These are phyloP conservation scores for Ochotona princeps DNA, from an alignment of 2,113 vertebrate species.

Conservation along the genomic window DNA sequence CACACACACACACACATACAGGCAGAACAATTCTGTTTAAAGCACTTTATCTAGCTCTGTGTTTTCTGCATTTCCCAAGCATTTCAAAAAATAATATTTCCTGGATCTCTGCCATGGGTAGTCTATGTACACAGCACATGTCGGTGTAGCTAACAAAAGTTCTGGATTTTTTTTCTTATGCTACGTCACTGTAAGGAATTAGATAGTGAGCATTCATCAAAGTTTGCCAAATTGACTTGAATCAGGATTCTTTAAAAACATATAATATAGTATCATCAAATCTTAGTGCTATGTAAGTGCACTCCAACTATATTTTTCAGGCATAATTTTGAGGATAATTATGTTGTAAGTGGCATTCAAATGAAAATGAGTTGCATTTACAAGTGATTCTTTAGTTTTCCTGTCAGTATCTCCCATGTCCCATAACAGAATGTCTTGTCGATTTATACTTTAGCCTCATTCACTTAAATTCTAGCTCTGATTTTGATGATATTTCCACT, in stretches of 20 bases:
- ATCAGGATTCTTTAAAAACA: slow-evolving; percentile 29
- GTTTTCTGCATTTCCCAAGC: background rate
- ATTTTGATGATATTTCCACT: background rate
- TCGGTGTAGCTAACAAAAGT: background rate
- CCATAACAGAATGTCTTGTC: background rate
- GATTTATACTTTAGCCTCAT: no score
- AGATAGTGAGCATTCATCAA: background rate
- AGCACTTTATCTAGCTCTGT: background rate
- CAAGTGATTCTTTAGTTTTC: background rate
- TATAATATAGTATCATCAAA: slow-evolving; percentile 19
- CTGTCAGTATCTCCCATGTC: background rate
- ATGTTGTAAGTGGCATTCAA: slow-evolving; percentile 47
- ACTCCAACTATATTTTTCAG: slow-evolving; percentile 29
- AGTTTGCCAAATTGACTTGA: background rate
- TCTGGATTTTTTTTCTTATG: background rate
- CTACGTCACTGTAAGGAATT: background rate
- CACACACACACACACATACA: no score
- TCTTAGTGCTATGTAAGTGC: background rate
- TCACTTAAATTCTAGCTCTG: background rate
- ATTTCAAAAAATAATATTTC: background rate
- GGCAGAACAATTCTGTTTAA: accelerated
- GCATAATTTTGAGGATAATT: slow-evolving; percentile 45
- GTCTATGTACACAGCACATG: background rate
- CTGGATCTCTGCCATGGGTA: background rate
- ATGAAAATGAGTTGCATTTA: slow-evolving; percentile 28